A percentile compares a stretch with the other conserved stretches of the same genome.
Conservation (phyloP, 2,888 invertebrate species). For the Escarpia spicata region DNA sequence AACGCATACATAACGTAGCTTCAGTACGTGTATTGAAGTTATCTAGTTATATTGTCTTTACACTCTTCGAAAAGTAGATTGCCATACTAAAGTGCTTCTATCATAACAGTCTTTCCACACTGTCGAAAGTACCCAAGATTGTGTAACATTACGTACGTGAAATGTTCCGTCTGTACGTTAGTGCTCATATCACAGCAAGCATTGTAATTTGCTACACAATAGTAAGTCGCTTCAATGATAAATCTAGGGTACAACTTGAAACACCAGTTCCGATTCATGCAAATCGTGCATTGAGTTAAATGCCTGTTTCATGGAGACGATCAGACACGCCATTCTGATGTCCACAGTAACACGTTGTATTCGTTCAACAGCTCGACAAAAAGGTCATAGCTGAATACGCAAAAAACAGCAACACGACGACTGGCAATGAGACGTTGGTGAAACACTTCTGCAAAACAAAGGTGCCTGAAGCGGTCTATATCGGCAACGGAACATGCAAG, state of each 20-base stretch:
- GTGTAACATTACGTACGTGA: too few relatives aligned
- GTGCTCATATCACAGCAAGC: neutral
- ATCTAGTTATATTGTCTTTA: neutral
- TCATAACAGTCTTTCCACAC: neutral
- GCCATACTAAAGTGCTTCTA: neutral
- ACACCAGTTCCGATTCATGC: neutral
- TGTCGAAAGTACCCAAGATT: neutral
- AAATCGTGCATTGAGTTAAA: neutral
- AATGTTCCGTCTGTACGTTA: too few relatives aligned
- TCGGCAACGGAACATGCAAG: neutral
- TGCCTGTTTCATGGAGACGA: neutral
- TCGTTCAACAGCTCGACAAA: neutral
- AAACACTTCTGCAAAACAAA: conserved; percentile 9
- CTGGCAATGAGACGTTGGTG: conserved; percentile 7
- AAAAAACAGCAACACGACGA: neutral
- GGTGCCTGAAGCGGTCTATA: neutral
- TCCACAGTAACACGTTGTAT: neutral
- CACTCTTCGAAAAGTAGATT: neutral
- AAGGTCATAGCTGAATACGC: conserved; percentile 3
- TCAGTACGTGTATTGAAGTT: neutral
- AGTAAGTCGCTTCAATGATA: neutral
- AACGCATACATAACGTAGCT: too few relatives aligned
- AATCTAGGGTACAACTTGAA: neutral
- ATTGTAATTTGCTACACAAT: neutral
- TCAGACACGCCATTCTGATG: neutral